Evolutionary conservation across 1,140 invertebrate species (phyloP).

Genomic region (Eciton burchellii): DNA sequence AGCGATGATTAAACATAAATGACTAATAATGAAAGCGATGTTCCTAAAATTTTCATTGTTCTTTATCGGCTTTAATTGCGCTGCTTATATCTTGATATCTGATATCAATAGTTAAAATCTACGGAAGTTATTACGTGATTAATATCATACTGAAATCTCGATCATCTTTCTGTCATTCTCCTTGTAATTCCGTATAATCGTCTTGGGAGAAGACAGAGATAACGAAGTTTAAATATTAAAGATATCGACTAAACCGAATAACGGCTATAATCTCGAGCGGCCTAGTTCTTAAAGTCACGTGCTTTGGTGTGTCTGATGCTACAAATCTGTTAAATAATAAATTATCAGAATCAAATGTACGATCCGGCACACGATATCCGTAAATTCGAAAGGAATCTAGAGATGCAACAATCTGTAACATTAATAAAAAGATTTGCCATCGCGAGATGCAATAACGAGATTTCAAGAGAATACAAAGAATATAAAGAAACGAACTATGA

Average conservation of each 20-base stretch:
- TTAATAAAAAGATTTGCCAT: neutral
- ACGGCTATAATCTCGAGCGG: neutral
- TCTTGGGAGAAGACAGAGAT: constrained; percentile 3
- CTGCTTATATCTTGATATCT: neutral
- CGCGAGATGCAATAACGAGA: neutral
- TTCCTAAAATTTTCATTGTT: no score
- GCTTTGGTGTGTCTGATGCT: constrained; percentile 3
- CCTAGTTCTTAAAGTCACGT: neutral
- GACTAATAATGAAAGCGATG: no score
- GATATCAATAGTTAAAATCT: neutral
- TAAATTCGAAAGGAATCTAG: neutral
- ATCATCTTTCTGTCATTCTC: neutral
- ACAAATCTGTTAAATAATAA: constrained; percentile 4
- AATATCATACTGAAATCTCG: constrained; percentile 2
- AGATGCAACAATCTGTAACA: neutral
- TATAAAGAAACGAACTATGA: neutral
- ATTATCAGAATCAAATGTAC: neutral
- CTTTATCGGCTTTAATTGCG: no score
- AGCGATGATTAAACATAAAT: no score
- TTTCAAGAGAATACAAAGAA: neutral
- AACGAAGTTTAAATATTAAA: constrained; percentile 42
- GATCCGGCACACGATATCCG: neutral
- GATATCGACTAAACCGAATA: constrained; percentile 26
- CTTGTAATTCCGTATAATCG: constrained; percentile 23
- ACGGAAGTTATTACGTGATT: neutral